phyloP scores from a whole-genome alignment of 2,888 invertebrate species.

The Hypomecis punctinalis region DNA sequence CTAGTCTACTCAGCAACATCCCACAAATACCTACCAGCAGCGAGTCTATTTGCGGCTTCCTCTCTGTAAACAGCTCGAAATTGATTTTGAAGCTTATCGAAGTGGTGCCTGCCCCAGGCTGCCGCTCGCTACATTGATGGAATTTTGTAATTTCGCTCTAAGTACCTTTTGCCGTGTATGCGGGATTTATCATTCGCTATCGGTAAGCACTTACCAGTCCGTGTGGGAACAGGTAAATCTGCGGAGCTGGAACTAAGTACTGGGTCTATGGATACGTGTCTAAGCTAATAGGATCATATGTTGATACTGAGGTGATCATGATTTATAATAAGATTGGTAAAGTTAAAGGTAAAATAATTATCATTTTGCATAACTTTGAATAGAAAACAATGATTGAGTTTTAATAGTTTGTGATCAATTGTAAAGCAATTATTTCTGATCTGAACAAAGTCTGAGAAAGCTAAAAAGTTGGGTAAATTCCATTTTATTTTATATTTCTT shows the following conservation, averaged over 20 bases:
- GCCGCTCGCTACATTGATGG: constrained; percentile 46
- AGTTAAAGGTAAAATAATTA: too few species aligned
- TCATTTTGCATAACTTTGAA: too few species aligned
- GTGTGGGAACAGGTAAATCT: not conserved
- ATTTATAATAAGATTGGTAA: not conserved
- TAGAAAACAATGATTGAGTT: too few species aligned
- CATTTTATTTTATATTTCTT: not conserved
- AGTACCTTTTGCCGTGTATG: constrained; percentile 30
- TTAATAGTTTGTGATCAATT: too few species aligned
- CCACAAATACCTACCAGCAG: constrained; percentile 47
- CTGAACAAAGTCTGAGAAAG: too few species aligned
- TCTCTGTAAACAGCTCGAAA: constrained; percentile 73
- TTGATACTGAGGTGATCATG: not conserved
- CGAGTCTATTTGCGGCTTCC: constrained; percentile 60
- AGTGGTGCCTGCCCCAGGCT: constrained; percentile 45
- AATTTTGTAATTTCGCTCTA: constrained; percentile 55
- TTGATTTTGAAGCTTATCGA: constrained; percentile 76
- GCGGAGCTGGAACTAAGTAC: constrained; percentile 2
- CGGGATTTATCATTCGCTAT: constrained; percentile 31
- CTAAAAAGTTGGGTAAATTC: too few species aligned
- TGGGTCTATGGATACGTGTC: not conserved
- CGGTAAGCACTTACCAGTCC: constrained; percentile 8
- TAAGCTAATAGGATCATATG: not conserved
- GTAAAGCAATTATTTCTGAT: too few species aligned
- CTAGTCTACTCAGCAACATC: constrained; percentile 10